Conservation (phyloP, 1,140 invertebrate species). For the Diplogasteroides magnus region DNA sequence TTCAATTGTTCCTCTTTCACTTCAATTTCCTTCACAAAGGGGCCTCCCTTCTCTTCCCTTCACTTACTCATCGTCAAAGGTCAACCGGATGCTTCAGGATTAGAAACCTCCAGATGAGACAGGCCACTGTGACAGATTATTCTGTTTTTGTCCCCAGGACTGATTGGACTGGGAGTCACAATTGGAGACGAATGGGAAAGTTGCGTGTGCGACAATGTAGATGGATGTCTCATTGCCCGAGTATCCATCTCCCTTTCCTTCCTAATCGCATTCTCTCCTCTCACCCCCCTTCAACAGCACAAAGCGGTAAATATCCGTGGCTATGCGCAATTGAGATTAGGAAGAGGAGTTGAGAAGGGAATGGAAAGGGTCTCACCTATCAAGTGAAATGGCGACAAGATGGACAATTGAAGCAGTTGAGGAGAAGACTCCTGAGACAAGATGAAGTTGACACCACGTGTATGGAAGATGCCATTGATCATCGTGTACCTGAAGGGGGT, state of each 20-base stretch:
- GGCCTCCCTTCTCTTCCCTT: too few species aligned
- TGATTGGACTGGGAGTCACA: too few species aligned
- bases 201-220: too few species aligned
- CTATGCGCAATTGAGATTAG: neutral
- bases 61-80: too few species aligned
- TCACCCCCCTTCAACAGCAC: neutral
- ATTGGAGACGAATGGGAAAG: too few species aligned
- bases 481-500: constrained; percentile 35
- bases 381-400: constrained; percentile 32
- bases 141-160: too few species aligned
- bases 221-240: neutral
- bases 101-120: too few species aligned
- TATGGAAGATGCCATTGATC: constrained; percentile 47
- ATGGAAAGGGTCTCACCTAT: constrained; percentile 10
- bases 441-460: constrained; percentile 57
- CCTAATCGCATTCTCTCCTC: neutral
- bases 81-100: too few species aligned
- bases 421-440: constrained; percentile 56
- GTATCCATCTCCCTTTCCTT: too few species aligned
- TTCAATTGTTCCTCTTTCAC: too few species aligned
- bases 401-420: constrained; percentile 33
- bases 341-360: constrained; percentile 1
- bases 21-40: too few species aligned
- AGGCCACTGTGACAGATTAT: too few species aligned
- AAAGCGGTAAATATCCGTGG: neutral